Evolutionary conservation across 1,140 invertebrate species (phyloP).

Genomic region (Diabrotica virgifera): DNA sequence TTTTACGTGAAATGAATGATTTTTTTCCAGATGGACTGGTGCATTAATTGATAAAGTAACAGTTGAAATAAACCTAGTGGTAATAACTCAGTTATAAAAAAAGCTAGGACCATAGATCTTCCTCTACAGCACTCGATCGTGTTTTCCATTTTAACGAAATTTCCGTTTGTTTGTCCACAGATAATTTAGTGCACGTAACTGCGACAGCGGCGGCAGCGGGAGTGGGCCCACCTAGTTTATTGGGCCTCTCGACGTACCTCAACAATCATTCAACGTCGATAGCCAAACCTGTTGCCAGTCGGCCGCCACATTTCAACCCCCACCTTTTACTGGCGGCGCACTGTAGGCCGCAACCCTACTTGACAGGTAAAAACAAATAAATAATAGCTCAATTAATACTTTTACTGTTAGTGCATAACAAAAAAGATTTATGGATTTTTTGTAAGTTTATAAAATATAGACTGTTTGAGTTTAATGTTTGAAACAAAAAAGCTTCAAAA

Average conservation of each 20-base stretch:
- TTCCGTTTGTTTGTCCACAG: constrained; percentile 33
- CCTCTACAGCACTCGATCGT: not conserved
- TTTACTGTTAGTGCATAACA: too few species aligned
- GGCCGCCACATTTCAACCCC: constrained; percentile 53
- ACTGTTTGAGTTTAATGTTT: too few species aligned
- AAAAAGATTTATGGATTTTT: too few species aligned
- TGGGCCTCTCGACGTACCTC: constrained; percentile 45
- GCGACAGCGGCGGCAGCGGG: not conserved
- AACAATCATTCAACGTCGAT: constrained; percentile 45
- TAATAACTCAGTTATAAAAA: too few species aligned
- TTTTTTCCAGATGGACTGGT: too few species aligned
- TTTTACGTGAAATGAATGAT: too few species aligned
- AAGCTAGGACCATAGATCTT: too few species aligned
- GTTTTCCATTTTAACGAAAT: not conserved
- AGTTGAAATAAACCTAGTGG: too few species aligned
- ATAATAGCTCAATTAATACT: too few species aligned
- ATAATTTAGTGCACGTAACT: constrained; percentile 44
- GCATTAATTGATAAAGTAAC: too few species aligned
- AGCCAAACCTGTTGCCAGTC: constrained; percentile 56
- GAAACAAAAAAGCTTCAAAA: too few species aligned
- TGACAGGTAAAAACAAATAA: constrained; percentile 49
- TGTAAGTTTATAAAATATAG: too few species aligned
- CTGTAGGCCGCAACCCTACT: constrained; percentile 54
- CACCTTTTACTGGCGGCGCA: constrained; percentile 52
- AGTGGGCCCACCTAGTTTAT: constrained; percentile 39